Evolutionary conservation across 2,888 invertebrate genomes (phyloP).

Genomic region (Orthosia gracilis): DNA sequence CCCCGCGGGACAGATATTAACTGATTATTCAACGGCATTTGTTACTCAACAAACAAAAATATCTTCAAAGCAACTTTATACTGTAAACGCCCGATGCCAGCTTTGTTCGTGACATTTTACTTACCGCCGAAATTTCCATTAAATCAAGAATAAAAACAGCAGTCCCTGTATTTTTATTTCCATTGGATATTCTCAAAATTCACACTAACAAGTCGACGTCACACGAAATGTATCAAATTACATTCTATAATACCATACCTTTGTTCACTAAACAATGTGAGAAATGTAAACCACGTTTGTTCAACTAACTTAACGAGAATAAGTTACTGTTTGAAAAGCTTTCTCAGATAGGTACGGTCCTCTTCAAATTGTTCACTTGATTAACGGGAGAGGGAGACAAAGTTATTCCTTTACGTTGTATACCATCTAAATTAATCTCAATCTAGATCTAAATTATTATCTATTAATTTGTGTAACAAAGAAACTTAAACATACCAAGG

Average conservation of each 20-base stretch:
- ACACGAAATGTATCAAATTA: slow-evolving; percentile 50
- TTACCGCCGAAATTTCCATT: slow-evolving; percentile 37
- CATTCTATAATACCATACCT: slow-evolving; percentile 58
- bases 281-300: slow-evolving; percentile 56
- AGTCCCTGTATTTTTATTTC: slow-evolving; percentile 7
- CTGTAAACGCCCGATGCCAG: slow-evolving; percentile 26
- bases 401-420: slow-evolving; percentile 42
- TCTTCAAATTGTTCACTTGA: slow-evolving; percentile 77
- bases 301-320: slow-evolving; percentile 77
- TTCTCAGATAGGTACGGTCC: slow-evolving; percentile 73
- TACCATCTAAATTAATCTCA: slow-evolving; percentile 44
- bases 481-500: background rate
- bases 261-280: slow-evolving; percentile 68
- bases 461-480: slow-evolving; percentile 24
- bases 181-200: slow-evolving; percentile 7
- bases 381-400: slow-evolving; percentile 71
- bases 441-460: slow-evolving; percentile 27
- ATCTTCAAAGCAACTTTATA: slow-evolving; percentile 44
- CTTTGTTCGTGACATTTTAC: slow-evolving; percentile 43
- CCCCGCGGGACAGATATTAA: slow-evolving; percentile 73
- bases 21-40: slow-evolving; percentile 78
- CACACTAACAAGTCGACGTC: background rate
- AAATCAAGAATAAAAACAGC: slow-evolving; percentile 35
- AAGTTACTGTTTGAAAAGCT: slow-evolving; percentile 82
- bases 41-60: slow-evolving; percentile 69